Evolutionary conservation across 2,797 vertebrate species (phyloP).

Genomic region (Galago senegalensis): DNA sequence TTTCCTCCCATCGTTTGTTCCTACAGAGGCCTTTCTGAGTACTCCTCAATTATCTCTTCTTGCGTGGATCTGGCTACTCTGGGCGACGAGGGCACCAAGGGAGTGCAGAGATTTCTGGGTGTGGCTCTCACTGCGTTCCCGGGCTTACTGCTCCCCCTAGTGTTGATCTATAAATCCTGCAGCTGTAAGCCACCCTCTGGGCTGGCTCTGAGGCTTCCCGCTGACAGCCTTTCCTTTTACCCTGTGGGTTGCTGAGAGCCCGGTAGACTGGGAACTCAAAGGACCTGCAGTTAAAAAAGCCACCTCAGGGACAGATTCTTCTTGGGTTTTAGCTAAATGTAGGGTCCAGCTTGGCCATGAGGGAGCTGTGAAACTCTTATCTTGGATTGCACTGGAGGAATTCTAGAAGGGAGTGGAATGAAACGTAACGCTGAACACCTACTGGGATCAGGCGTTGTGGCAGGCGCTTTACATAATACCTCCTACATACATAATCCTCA

Average conservation of each 20-base stretch:
- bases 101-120: constrained; percentile 10
- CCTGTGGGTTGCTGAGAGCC: background rate
- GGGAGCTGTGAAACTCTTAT: constrained; percentile 22
- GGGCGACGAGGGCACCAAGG: fast-evolving
- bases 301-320: background rate
- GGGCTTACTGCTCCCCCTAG: constrained; percentile 66
- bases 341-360: background rate
- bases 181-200: background rate
- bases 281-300: background rate
- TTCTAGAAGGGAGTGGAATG: background rate
- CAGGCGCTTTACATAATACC: background rate
- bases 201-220: fast-evolving
- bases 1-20: background rate
- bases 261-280: background rate
- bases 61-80: fast-evolving
- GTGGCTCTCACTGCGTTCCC: constrained; percentile 43
- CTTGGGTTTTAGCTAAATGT: background rate
- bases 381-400: background rate
- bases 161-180: background rate
- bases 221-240: constrained; percentile 9
- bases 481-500: background rate
- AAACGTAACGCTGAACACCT: background rate
- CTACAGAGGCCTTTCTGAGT: background rate
- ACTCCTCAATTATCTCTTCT: background rate
- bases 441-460: background rate